A percentile compares a stretch with the other conserved stretches of the same genome.
Evolutionary conservation across 2,797 vertebrate genomes (phyloP).

Genomic region (Sebastes flavidus): DNA sequence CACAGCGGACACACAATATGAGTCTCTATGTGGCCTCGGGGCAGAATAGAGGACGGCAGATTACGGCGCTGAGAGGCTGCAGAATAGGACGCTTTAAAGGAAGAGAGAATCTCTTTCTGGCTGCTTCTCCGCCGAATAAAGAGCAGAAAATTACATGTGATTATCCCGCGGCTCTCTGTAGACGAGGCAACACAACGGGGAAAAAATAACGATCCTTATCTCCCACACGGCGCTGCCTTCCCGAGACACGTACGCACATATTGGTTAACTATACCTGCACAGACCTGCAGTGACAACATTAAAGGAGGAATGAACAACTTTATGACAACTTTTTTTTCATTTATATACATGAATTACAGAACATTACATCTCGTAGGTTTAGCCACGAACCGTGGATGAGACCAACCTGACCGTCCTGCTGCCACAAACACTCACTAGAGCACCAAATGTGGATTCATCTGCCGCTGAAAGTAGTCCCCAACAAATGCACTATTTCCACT

Average conservation of each 20-base stretch:
- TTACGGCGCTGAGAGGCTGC: slow-evolving; percentile 76
- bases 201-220: slow-evolving; percentile 26
- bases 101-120: slow-evolving; percentile 55
- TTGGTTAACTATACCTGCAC: neutral
- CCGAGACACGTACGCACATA: slow-evolving; percentile 3
- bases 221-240: slow-evolving; percentile 27
- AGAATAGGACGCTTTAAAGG: slow-evolving; percentile 71
- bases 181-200: slow-evolving; percentile 38
- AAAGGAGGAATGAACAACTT: neutral
- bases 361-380: too few relatives aligned
- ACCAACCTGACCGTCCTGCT: too few relatives aligned
- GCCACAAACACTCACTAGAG: too few relatives aligned
- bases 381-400: too few relatives aligned
- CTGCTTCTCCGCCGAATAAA: slow-evolving; percentile 48
- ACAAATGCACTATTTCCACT: too few relatives aligned
- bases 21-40: slow-evolving; percentile 60
- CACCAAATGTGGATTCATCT: too few relatives aligned
- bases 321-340: neutral
- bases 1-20: slow-evolving; percentile 76
- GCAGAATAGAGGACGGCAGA: slow-evolving; percentile 56
- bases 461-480: too few relatives aligned
- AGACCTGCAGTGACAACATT: neutral
- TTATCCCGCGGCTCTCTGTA: slow-evolving; percentile 59
- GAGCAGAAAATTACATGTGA: slow-evolving; percentile 70
- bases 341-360: too few relatives aligned